Evolutionary conservation across 2,797 vertebrate genomes (phyloP), one percentile per base, ranked within the genome.

Genomic region (Anguilla pacifica): DNA sequence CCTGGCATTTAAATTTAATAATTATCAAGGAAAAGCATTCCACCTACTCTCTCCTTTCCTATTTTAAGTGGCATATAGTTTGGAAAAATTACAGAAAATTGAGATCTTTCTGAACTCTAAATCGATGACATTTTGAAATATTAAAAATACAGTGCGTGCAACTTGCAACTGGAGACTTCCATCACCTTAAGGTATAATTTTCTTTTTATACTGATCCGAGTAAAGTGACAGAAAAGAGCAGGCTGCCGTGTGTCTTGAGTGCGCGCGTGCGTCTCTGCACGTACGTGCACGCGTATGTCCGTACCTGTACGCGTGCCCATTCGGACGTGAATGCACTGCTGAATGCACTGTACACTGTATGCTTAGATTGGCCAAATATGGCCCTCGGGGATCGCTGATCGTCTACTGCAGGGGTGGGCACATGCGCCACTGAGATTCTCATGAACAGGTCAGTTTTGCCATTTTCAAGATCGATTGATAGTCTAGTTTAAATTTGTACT

Each of bases 11-110:
- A 88, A 86, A 88, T 88, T n/a, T 55, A 51, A 81, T 86, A 86
- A 59, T 64, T 59, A 61, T n/a, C 39, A 15, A 43, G 43, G 39
- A 82, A 13, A 74, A 35, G 49, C 77, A 85, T 35, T 83, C 61
- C 49, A 86, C 57, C 61, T 83, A 25, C 55, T 86, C 72, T 83
- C 64, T 81, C 59, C 77, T 85, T 83, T 85, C 79, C 84, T 51
- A 59, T 84, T 86, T 88, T 84, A 83, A 22, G 82, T 49, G 79
- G 19, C 53, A 85, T 85, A 86, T 28, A 86, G 85, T 88, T 83
- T 88, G 70, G 49, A 49, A 88, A 88, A 86, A 86, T 88, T 88
- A 83, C 85, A 83, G 85, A 86, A 88, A 86, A 88, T 86, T 86
- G 61, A 86, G 77, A 83, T 51, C 84, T 85, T 70, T 55, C 77